Conservation (phyloP, 2,797 vertebrate genomes). For the Sciurus carolinensis region DNA sequence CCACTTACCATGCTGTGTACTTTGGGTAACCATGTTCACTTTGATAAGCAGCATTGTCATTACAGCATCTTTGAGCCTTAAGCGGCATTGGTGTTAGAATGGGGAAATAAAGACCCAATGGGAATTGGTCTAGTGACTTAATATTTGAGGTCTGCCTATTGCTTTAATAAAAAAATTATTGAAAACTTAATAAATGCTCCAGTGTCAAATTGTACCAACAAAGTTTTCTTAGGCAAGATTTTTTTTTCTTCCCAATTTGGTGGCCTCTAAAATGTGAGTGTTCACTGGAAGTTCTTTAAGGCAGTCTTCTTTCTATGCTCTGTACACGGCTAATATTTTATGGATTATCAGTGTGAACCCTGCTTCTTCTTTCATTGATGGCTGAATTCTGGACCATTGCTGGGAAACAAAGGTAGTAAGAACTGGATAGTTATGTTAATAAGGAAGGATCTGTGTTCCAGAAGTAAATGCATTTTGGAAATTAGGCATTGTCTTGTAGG, state of each 20-base stretch:
- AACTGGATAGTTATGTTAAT: background rate
- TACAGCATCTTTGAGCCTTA: background rate
- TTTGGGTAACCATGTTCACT: background rate
- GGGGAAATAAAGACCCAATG: background rate
- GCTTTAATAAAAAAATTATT: constrained; percentile 48
- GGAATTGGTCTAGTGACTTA: background rate
- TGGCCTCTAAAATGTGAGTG: background rate
- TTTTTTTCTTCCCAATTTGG: background rate
- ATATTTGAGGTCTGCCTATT: background rate
- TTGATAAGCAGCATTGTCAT: background rate
- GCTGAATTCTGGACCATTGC: background rate
- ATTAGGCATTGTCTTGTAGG: background rate
- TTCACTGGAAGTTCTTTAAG: constrained; percentile 3
- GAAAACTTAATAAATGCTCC: background rate
- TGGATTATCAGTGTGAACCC: background rate
- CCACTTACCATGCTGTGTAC: background rate
- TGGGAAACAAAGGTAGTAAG: background rate
- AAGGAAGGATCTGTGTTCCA: background rate
- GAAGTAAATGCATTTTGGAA: background rate
- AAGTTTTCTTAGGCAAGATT: constrained; percentile 3
- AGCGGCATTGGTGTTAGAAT: background rate
- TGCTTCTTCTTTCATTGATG: background rate
- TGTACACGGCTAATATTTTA: background rate
- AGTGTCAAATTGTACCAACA: background rate
- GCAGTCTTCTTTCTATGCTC: background rate